Base-by-base conservation (phyloP, 2,797 vertebrate species). In the Sparidentex hasta region DNA sequence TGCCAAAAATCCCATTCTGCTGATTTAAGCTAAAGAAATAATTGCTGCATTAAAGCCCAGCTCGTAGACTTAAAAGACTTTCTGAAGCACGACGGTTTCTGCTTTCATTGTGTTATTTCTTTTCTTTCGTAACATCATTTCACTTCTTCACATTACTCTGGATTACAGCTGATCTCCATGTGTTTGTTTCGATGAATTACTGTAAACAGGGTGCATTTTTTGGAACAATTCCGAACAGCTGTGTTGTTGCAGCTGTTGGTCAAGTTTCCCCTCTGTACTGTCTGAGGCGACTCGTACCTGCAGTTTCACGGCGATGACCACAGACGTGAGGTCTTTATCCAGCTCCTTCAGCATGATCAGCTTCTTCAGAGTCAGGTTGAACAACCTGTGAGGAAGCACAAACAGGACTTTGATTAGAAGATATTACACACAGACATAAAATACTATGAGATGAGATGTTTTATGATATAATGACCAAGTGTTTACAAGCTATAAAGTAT, bases 351-450 rank as follows among this genome's bases (percentile, higher is more conserved):
- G 88, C 96, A 98, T 97, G 78, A 97, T 93, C 51, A 98, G 96
- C 90, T 98, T 98, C 94, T 97, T 97, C 91, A 98, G 93, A 3
- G 97, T 98, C 94, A 98, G 88, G 86, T 96, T 98, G 92, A 98
- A 98, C 1, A 98, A 94, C 85, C 97, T 98, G 94, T 2, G 52
- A 25, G 23, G 43, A 25, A 52, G 82, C 82, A 92, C 85, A 72
- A 18, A 0, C 3, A 68, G 3, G 5, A 71, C 7, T 4, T 1
- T 17, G 20, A 33, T 84, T 21, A 82, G 56, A 55, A 13, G 63
- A 29, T 33, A 33, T 33, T 6, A 33, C 7, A 33, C 33, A 8
- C 7, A 33, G 33, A 8, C 33, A 33, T 33, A 33, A 33, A 33
- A 33, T 33, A 2, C 4, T 46, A n/a, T n/a, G 27, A 33, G 3